phyloP scores from a whole-genome alignment of 2,113 vertebrate species.

The Chroicocephalus ridibundus region DNA sequence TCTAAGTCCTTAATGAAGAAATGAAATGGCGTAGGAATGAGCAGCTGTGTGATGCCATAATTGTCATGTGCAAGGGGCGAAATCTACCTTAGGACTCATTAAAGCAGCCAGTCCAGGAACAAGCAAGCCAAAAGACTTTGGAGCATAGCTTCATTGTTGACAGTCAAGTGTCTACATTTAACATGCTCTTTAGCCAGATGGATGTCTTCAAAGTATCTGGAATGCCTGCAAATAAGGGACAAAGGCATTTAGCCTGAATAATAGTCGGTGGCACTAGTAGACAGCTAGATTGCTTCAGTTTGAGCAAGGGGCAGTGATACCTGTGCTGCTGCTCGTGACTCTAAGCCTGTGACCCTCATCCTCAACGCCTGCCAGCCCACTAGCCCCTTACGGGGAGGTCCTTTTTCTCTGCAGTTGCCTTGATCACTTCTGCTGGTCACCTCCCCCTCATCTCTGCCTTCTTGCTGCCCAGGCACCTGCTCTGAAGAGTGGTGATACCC shows the following conservation, averaged over 20 bases:
- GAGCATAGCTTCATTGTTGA: not conserved
- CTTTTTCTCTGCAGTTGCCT: not conserved
- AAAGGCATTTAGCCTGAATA: not conserved
- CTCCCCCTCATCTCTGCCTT: not conserved
- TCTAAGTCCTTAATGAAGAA: not conserved
- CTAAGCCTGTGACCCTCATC: not conserved
- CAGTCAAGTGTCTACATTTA: not conserved
- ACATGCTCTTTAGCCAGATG: not conserved
- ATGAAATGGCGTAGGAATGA: not conserved
- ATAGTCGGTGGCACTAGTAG: not conserved
- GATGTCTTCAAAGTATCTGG: not conserved
- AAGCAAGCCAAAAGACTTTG: not conserved
- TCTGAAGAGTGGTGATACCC: not conserved
- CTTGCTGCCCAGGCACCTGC: not conserved
- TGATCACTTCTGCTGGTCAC: not conserved
- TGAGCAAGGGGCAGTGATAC: not conserved
- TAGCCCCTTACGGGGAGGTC: not conserved
- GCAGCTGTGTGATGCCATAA: not conserved
- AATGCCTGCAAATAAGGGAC: not conserved
- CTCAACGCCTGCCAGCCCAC: not conserved
- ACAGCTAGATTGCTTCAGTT: not conserved
- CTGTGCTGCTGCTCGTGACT: not conserved
- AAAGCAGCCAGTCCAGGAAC: not conserved
- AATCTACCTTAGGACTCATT: not conserved
- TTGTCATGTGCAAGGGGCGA: not conserved